These are phyloP conservation scores for Corvus cornix DNA, from an alignment of 2,113 vertebrate species.

Conservation along the genomic window DNA sequence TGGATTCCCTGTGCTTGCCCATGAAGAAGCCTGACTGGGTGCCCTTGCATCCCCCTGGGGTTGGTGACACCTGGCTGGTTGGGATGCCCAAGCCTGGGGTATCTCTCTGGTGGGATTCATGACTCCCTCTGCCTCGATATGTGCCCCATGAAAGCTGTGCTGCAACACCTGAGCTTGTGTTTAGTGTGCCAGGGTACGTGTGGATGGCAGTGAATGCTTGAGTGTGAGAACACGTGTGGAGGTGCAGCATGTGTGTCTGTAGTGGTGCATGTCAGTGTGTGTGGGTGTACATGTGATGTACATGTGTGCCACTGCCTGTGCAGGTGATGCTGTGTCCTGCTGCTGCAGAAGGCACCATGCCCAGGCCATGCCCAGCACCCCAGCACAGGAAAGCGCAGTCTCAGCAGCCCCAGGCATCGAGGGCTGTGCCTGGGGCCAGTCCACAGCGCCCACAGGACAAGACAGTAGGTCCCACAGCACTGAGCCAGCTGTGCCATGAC, in stretches of 20 bases:
- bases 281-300: not conserved
- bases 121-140: accelerated
- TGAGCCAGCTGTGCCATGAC: not conserved
- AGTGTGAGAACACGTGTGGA: no score
- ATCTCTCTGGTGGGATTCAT: accelerated
- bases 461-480: not conserved
- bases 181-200: accelerated
- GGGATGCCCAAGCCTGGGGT: not conserved
- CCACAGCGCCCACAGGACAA: not conserved
- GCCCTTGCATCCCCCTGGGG: not conserved
- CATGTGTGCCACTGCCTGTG: not conserved
- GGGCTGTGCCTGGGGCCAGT: not conserved
- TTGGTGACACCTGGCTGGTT: not conserved
- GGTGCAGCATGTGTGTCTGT: not conserved
- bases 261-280: not conserved
- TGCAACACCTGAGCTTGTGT: no score
- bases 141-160: not conserved
- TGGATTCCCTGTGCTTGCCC: not conserved
- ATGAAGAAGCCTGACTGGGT: not conserved
- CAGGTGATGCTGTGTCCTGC: accelerated
- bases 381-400: accelerated
- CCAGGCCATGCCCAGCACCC: accelerated
- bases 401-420: not conserved
- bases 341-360: not conserved
- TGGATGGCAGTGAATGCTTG: not conserved